Base-by-base conservation (phyloP, 2,797 vertebrate genomes). In the Pteronotus mesoamericanus region DNA sequence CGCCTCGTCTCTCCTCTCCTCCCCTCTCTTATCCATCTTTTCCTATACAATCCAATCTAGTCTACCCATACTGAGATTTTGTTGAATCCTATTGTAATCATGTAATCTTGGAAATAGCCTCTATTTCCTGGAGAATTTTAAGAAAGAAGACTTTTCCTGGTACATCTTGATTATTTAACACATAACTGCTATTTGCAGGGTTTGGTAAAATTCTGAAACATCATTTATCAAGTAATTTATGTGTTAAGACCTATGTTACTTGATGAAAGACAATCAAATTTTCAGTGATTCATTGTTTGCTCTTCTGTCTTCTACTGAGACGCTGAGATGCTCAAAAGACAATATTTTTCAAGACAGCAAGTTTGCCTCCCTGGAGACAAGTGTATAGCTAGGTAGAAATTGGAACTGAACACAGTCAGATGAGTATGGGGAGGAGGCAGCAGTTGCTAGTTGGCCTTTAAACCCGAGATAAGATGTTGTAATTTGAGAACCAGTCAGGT, bases 211-310 rank as follows among this genome's bases (percentile, higher is more conserved):
- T 46, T 95, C 89, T 85, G 46, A 57, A 42, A 18, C 32, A 89
- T 77, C 24, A 59, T 57, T 93, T 94, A 82, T 92, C 48, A 78
- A 79, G 29, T 11, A 93, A 84, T 71, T 94, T 93, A 86, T 87
- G 59, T 78, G 64, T 82, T 39, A 91, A 93, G 59, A 61, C 14
- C 26, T 94, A 77, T 91, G 55, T 82, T 85, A 90, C 24, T 90
- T 94, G 88, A 91, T 90, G 22, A 78, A 94, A 94, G 37, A 1
- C 29, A 93, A 87, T 87, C 42, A 71, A 66, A 92, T 85, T 84
- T 83, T 94, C 24, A 59, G 46, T 77, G 32, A 93, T 91, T 75
- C 59, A 44, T 72, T 96, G 59, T 71, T 95, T 66, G 55, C 26
- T 66, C 29, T 84, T 83, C 53, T 92, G 48, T 42, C 57, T 94